Evolutionary conservation across 2,888 invertebrate species (phyloP).

Genomic region (Zaprionus obscuricornis): DNA sequence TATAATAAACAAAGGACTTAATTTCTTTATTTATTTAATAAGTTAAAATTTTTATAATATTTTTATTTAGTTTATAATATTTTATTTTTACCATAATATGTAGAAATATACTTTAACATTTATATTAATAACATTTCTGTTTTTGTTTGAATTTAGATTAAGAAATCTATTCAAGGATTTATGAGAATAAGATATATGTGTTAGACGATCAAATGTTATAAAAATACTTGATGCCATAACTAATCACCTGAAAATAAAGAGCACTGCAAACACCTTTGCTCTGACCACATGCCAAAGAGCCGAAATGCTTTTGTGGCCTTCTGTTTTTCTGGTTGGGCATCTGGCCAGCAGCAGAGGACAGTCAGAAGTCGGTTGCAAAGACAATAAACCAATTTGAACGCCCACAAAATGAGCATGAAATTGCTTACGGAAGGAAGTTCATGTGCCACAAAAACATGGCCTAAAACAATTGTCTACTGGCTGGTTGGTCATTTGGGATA

Average conservation of each 20-base stretch:
- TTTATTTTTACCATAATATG: too few relatives aligned
- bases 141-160: too few relatives aligned
- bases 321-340: slow-evolving; percentile 1
- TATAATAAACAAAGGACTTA: too few relatives aligned
- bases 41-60: too few relatives aligned
- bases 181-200: too few relatives aligned
- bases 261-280: slow-evolving; percentile 42
- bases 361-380: too few relatives aligned
- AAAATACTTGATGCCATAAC: slow-evolving; percentile 7
- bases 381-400: slow-evolving; percentile 77
- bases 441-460: slow-evolving; percentile 73
- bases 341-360: slow-evolving; percentile 29
- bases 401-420: slow-evolving; percentile 83
- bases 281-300: slow-evolving; percentile 34
- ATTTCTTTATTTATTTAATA: too few relatives aligned
- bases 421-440: slow-evolving; percentile 82
- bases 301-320: slow-evolving; percentile 12
- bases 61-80: too few relatives aligned
- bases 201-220: not conserved
- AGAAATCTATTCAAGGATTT: too few relatives aligned
- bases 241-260: slow-evolving; percentile 41
- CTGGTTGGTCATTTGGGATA: slow-evolving; percentile 45
- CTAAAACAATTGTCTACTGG: slow-evolving; percentile 74
- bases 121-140: too few relatives aligned
- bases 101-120: too few relatives aligned